Evolutionary conservation across 2,888 invertebrate species (phyloP).

Genomic region (Palloptera scutellata): DNA sequence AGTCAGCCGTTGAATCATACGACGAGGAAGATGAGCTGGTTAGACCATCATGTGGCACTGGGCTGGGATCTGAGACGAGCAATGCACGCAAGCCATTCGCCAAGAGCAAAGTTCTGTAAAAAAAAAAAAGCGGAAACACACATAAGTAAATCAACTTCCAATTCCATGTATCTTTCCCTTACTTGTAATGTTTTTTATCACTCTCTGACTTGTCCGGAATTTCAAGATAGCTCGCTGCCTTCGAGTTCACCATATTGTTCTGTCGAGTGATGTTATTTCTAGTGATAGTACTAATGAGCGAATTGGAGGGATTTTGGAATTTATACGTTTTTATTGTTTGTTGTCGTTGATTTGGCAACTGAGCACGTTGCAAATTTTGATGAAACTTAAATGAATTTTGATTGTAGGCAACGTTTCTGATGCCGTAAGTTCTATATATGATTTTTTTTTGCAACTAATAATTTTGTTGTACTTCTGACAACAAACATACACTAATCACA

Average conservation of each 20-base stretch:
- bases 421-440: too few species aligned
- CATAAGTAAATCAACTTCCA: background rate
- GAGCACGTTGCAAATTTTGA: too few species aligned
- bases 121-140: constrained; percentile 3
- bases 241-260: constrained; percentile 22
- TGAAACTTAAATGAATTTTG: too few species aligned
- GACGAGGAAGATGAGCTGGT: constrained; percentile 55
- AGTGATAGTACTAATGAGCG: too few species aligned
- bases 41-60: constrained; percentile 56
- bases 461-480: constrained; percentile 15
- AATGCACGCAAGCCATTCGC: constrained; percentile 77
- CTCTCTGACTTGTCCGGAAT: constrained; percentile 76
- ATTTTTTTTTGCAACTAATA: constrained; percentile 11
- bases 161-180: constrained; percentile 31
- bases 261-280: too few species aligned
- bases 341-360: too few species aligned
- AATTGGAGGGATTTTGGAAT: too few species aligned
- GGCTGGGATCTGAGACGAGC: constrained; percentile 73
- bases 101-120: constrained; percentile 69
- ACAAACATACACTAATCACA: constrained; percentile 19
- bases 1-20: constrained; percentile 45
- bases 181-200: constrained; percentile 83
- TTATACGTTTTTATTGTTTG: too few species aligned
- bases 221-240: constrained; percentile 57
- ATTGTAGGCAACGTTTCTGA: too few species aligned